These are phyloP conservation scores for Oscheius sp. DNA, from an alignment of 1,140 invertebrate species.

Conservation along the genomic window DNA sequence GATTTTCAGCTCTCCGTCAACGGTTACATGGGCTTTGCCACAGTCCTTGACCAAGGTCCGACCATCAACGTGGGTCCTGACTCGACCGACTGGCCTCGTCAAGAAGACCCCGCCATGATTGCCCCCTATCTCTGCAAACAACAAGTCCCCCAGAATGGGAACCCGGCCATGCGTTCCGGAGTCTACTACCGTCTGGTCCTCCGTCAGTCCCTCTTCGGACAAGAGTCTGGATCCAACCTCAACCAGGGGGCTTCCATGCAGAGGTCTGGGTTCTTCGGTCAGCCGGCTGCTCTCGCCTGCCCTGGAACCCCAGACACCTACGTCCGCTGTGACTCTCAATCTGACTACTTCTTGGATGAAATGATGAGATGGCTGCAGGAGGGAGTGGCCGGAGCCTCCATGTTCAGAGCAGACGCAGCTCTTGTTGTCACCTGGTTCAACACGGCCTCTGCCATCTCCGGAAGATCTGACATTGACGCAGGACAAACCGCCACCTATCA, in stretches of 20 bases:
- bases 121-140: slow-evolving; percentile 60
- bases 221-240: slow-evolving; percentile 52
- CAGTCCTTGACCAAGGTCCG: slow-evolving; percentile 58
- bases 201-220: slow-evolving; percentile 57
- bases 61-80: slow-evolving; percentile 61
- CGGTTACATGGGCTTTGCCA: slow-evolving; percentile 60
- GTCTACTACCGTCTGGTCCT: slow-evolving; percentile 59
- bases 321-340: slow-evolving; percentile 52
- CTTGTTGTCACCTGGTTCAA: slow-evolving; percentile 61
- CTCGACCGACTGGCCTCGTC: slow-evolving; percentile 57
- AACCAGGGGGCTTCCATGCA: slow-evolving; percentile 46
- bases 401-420: slow-evolving; percentile 59
- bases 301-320: slow-evolving; percentile 53
- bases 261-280: slow-evolving; percentile 53
- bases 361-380: slow-evolving; percentile 61
- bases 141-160: slow-evolving; percentile 55
- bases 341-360: slow-evolving; percentile 57
- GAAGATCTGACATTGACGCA: slow-evolving; percentile 56
- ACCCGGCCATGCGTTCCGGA: slow-evolving; percentile 53
- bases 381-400: slow-evolving; percentile 57
- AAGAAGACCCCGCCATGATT: slow-evolving; percentile 61
- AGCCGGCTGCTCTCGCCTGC: slow-evolving; percentile 44
- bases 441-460: slow-evolving; percentile 59
- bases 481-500: slow-evolving; percentile 59
- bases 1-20: slow-evolving; percentile 58